A percentile compares a stretch with the other conserved stretches of the same genome.
These are phyloP conservation scores for Unio delphinus DNA, from an alignment of 2,888 invertebrate genomes.

Conservation along the genomic window DNA sequence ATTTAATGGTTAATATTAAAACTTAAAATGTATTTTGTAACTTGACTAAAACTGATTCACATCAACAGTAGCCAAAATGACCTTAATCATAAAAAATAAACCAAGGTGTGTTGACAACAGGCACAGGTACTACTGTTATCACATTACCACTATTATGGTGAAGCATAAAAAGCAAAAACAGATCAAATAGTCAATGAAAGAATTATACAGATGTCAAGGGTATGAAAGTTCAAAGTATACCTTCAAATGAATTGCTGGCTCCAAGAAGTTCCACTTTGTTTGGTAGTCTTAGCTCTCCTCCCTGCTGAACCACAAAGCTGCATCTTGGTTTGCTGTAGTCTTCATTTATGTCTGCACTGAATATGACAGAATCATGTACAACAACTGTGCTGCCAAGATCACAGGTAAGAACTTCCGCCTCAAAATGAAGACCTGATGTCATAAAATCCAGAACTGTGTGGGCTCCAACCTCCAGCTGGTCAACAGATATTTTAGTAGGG, in stretches of 20 bases:
- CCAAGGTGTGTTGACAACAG: too few species aligned
- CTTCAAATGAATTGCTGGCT: slow-evolving; percentile 38
- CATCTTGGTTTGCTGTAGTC: slow-evolving; percentile 44
- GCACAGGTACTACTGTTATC: too few species aligned
- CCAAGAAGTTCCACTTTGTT: slow-evolving; percentile 47
- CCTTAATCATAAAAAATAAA: too few species aligned
- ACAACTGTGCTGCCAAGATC: slow-evolving; percentile 31
- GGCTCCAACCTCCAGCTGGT: slow-evolving; percentile 33
- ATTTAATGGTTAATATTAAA: too few species aligned
- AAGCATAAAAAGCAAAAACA: too few species aligned
- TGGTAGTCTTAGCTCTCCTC: slow-evolving; percentile 50
- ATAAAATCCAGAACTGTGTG: slow-evolving; percentile 26
- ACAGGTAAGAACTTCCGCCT: slow-evolving; percentile 42
- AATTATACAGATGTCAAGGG: too few species aligned
- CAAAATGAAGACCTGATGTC: slow-evolving; percentile 30
- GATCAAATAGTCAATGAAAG: too few species aligned
- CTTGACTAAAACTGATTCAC: too few species aligned
- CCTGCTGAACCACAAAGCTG: slow-evolving; percentile 45
- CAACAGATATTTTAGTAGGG: slow-evolving; percentile 11
- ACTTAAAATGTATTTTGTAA: too few species aligned
- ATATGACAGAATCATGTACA: slow-evolving; percentile 39
- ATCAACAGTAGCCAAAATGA: too few species aligned
- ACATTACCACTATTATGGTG: too few species aligned
- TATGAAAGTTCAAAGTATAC: slow-evolving; percentile 8
- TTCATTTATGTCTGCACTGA: slow-evolving; percentile 44